phyloP scores from a whole-genome alignment of 2,797 vertebrate genomes.

The Okamejei kenojei region DNA sequence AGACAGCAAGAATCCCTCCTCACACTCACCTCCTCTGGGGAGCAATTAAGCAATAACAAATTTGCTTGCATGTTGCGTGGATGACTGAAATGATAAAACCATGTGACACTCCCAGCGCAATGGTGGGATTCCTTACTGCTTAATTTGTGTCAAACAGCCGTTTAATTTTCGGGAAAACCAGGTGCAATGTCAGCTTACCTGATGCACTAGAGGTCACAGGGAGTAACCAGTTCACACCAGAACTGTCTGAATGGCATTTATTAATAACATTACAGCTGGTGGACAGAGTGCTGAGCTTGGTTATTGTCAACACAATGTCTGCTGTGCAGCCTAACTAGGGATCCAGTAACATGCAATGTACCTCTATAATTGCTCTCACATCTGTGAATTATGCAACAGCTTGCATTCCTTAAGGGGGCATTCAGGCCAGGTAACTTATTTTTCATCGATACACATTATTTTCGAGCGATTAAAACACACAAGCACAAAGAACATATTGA shows the following conservation, averaged over 20 bases:
- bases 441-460: constrained; percentile 38
- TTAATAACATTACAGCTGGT: constrained; percentile 20
- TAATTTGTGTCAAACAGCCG: not conserved
- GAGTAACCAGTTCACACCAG: not conserved
- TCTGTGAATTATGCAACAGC: constrained; percentile 49
- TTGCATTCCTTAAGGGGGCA: constrained; percentile 45
- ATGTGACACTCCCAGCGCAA: not conserved
- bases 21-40: constrained; percentile 66
- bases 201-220: not conserved
- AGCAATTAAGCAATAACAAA: constrained; percentile 68
- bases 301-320: not conserved
- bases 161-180: not conserved
- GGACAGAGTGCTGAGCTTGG: not conserved
- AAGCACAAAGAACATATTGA: not conserved
- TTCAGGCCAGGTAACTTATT: constrained; percentile 46
- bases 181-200: not conserved
- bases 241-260: not conserved
- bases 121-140: not conserved
- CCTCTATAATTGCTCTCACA: constrained; percentile 50
- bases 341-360: constrained; percentile 40
- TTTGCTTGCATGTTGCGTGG: constrained; percentile 51
- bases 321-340: not conserved
- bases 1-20: constrained; percentile 61
- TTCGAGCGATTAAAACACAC: not conserved
- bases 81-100: not conserved